phyloP scores from a whole-genome alignment of 2,797 vertebrate genomes.

The Clamator glandarius region DNA sequence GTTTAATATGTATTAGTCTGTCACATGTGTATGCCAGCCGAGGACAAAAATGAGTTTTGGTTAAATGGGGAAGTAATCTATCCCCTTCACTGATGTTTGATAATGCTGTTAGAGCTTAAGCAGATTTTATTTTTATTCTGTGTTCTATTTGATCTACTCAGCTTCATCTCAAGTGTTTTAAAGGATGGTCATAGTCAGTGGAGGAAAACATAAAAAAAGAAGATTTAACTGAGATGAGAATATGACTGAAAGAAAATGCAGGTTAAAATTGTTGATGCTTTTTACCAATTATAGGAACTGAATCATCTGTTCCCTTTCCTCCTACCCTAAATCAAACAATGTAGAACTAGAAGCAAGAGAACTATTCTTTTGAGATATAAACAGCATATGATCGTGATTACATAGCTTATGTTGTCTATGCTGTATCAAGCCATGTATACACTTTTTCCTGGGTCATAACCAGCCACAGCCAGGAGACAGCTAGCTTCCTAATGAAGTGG shows the following conservation, averaged over 20 bases:
- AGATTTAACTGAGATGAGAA: not conserved
- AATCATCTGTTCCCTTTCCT: not conserved
- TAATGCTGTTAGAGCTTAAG: not conserved
- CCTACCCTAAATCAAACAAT: not conserved
- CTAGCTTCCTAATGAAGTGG: constrained; percentile 26
- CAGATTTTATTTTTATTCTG: not conserved
- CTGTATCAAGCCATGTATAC: not conserved
- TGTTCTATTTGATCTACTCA: not conserved
- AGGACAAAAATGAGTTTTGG: not conserved
- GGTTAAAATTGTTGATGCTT: not conserved
- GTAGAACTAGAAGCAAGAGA: not conserved
- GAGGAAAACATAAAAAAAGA: not conserved
- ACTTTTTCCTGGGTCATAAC: constrained; percentile 7
- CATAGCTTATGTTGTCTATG: not conserved
- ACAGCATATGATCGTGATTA: not conserved
- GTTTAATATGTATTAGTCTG: not conserved
- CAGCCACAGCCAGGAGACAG: not conserved
- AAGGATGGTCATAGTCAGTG: not conserved
- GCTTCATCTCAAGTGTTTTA: constrained; percentile 9
- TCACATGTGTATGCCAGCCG: not conserved
- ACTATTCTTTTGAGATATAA: not conserved
- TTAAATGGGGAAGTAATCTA: not conserved
- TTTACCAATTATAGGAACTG: not conserved
- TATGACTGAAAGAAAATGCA: not conserved
- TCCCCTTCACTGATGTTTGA: not conserved